Evolutionary conservation across 2,797 vertebrate genomes (phyloP).

Genomic region (Gymnopithys bicolor): DNA sequence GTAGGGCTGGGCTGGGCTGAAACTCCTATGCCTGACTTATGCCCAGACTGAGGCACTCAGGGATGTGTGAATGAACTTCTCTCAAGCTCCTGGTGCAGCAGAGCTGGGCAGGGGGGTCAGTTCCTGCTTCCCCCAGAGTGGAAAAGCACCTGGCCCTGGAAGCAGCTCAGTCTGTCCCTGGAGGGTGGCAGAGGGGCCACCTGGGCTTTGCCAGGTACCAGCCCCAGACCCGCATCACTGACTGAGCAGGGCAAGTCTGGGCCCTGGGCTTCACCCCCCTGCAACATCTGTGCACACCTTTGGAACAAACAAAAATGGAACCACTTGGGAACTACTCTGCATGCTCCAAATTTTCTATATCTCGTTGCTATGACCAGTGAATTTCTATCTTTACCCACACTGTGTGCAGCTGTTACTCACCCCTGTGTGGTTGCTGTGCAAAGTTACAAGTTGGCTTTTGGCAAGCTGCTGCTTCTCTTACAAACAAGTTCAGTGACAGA

Average conservation of each 20-base stretch:
- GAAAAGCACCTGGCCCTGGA: neutral
- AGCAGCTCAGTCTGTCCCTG: neutral
- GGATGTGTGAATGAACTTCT: neutral
- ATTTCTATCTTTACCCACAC: neutral
- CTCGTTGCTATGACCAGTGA: neutral
- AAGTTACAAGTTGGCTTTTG: neutral
- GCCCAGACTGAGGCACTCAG: neutral
- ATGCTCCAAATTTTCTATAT: neutral
- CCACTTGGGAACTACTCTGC: neutral
- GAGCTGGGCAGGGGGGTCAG: rapidly evolving
- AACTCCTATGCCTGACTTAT: neutral
- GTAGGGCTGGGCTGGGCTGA: neutral
- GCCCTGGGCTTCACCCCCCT: neutral
- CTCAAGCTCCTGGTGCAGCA: neutral
- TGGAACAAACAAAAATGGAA: neutral
- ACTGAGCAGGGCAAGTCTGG: neutral
- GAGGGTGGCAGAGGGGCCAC: neutral
- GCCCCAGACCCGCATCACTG: rapidly evolving
- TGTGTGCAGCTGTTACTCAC: neutral
- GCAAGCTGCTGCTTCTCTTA: neutral
- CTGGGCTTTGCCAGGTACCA: neutral
- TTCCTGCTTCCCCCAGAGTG: neutral
- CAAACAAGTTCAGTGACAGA: neutral
- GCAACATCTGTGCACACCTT: neutral
- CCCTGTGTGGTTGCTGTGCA: neutral